Base-by-base conservation (phyloP, 2,797 vertebrate genomes). In the Sebastes diaconus region DNA sequence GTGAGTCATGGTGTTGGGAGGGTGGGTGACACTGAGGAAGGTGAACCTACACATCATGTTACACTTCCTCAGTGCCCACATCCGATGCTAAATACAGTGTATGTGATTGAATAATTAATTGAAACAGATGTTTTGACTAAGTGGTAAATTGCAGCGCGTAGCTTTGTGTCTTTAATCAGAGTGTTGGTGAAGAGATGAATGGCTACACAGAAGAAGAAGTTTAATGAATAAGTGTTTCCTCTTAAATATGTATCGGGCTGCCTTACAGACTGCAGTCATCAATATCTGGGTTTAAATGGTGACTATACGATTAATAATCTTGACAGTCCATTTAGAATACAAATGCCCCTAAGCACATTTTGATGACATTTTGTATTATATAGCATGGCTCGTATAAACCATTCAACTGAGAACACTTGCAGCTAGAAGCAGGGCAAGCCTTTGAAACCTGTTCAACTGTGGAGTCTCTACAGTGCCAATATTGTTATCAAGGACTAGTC, bases 61-160 rank as follows among this genome's bases (percentile, higher is more conserved):
- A 61, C 10, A 16, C 36, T 6, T 46, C 27, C 60, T 65, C 22
- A 0, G 54, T 39, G 52, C 46, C 65, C 73, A 61, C 14, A 7
- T 79, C 66, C 65, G 58, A 66, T 5, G 55, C 74, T 77, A 58
- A 67, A 74, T 11, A 70, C 36, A 66, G 58, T 6, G 36, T 1
- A 4, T 68, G 69, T 6, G 29, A 84, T 79, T 81, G 11, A 69
- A 83, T 75, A 42, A 85, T 85, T 67, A 42, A 83, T 16, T 58
- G 58, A 10, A 46, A 63, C 79, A 80, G 77, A 78, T 76, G 72
- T 77, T 80, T 82, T 27, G 50, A 70, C 59, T 73, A 72, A 80
- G 73, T 22, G 32, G 46, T 67, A 69, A 75, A 77, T 75, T 79
- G 65, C 63, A 80, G 57, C 63, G 16, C 4, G 60, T 46, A 52